Conservation (phyloP, 1,140 invertebrate species). For the Doryteuthis pealeii region DNA sequence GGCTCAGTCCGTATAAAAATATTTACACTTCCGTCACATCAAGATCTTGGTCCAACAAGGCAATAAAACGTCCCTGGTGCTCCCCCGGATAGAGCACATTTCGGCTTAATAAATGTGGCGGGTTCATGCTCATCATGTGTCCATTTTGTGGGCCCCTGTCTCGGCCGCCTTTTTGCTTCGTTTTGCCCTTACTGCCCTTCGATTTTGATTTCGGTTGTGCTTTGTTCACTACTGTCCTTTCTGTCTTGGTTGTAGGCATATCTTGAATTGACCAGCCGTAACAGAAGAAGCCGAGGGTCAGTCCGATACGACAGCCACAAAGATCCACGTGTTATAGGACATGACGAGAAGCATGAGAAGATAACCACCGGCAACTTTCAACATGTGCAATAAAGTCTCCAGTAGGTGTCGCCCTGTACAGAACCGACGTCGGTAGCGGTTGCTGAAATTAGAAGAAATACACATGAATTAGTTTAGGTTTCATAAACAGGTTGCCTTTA, state of each 20-base stretch:
- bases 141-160: not conserved
- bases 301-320: slow-evolving; percentile 42
- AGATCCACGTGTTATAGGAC: slow-evolving; percentile 55
- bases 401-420: slow-evolving; percentile 42
- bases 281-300: slow-evolving; percentile 51
- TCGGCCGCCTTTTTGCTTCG: not conserved
- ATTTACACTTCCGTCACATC: not conserved
- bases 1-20: too few species aligned
- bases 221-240: too few species aligned
- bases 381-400: slow-evolving; percentile 50
- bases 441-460: too few species aligned
- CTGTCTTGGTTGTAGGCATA: too few species aligned
- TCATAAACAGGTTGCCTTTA: too few species aligned
- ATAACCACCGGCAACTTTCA: slow-evolving; percentile 51
- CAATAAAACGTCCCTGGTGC: not conserved
- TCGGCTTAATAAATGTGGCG: not conserved
- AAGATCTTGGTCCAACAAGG: not conserved
- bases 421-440: slow-evolving; percentile 31
- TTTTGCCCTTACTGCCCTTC: not conserved
- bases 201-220: not conserved
- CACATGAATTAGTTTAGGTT: too few species aligned
- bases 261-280: slow-evolving; percentile 39
- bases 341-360: slow-evolving; percentile 55
- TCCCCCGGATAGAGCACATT: not conserved
- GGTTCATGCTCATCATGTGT: not conserved